Evolutionary conservation across 2,888 invertebrate species (phyloP).

Genomic region (Napeogenes sylphis): DNA sequence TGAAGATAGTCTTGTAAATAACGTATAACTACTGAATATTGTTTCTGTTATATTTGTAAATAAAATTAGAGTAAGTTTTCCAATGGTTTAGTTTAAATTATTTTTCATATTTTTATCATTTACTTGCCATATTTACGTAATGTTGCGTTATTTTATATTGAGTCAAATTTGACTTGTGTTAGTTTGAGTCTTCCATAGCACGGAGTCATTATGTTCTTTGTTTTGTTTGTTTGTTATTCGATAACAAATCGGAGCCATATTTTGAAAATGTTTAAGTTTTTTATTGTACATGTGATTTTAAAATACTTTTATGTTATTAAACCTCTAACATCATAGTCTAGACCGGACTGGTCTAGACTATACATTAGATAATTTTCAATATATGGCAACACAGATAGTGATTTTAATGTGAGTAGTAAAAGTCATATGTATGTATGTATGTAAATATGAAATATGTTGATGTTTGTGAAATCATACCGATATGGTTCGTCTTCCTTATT

Average conservation of each 20-base stretch:
- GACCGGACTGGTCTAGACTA: neutral
- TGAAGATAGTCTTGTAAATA: constrained; percentile 21
- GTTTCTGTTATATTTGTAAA: constrained; percentile 73
- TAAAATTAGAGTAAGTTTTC: constrained; percentile 63
- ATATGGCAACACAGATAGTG: constrained; percentile 7
- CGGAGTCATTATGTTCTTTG: constrained; percentile 66
- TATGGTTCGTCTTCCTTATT: constrained; percentile 72
- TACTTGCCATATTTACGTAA: constrained; percentile 72
- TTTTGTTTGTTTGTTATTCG: constrained; percentile 63
- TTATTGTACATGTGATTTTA: constrained; percentile 25
- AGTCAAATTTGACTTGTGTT: constrained; percentile 25
- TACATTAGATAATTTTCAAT: constrained; percentile 1
- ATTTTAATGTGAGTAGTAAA: constrained; percentile 14
- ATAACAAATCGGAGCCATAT: constrained; percentile 35
- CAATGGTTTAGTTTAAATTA: constrained; percentile 71
- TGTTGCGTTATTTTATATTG: constrained; percentile 49
- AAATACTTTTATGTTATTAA: neutral
- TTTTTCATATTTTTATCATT: constrained; percentile 68
- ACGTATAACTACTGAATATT: constrained; percentile 43
- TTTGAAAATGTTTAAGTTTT: constrained; percentile 32
- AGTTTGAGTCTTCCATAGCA: constrained; percentile 58
- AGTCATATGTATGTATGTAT: constrained; percentile 49
- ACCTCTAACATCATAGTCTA: too few relatives aligned
- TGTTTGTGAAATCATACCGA: constrained; percentile 49
- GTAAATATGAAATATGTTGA: constrained; percentile 67